Percentiles rank a stretch among this genome's conserved stretches.
Conservation (phyloP, 2,888 invertebrate genomes). For the Macrosoma leucophasiata region DNA sequence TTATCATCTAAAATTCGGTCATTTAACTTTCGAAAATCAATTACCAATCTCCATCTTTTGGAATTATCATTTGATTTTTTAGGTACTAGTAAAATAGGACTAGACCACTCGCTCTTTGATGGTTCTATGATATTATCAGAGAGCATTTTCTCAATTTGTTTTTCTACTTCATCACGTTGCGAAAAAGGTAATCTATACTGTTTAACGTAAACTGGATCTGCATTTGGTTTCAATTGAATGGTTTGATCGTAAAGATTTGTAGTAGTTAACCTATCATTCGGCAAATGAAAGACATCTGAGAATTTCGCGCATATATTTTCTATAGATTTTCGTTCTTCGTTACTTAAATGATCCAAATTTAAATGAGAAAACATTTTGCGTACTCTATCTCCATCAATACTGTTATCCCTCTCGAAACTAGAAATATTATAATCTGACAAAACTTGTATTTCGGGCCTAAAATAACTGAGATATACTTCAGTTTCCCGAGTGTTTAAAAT, state of each 20-base stretch:
- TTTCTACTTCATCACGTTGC: conserved; percentile 14
- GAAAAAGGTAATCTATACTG: conserved; percentile 16
- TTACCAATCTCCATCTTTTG: conserved; percentile 16
- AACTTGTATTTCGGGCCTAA: conserved; percentile 7
- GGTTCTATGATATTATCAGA: conserved; percentile 12
- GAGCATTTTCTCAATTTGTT: conserved; percentile 15
- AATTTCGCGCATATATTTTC: conserved; percentile 19
- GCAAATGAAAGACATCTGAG: conserved; percentile 17
- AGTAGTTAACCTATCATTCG: conserved; percentile 16
- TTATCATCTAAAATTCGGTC: conserved; percentile 14
- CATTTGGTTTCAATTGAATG: conserved; percentile 15
- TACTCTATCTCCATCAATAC: conserved; percentile 5
- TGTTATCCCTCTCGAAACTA: conserved; percentile 1
- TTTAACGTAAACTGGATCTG: conserved; percentile 15
- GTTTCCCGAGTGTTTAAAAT: conserved; percentile 16
- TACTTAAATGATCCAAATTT: conserved; percentile 11
- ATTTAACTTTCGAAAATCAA: conserved; percentile 16
- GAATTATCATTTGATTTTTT: conserved; percentile 12
- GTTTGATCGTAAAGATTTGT: conserved; percentile 14
- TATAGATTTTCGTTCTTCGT: conserved; percentile 7
- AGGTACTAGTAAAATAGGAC: conserved; percentile 13
- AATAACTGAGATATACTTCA: conserved; percentile 3
- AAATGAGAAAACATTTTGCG: conserved; percentile 8
- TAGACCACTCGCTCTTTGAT: conserved; percentile 12
- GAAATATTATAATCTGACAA: conserved; percentile 10